Evolutionary conservation across 2,113 vertebrate genomes (phyloP).

Genomic region (Podarcis muralis): DNA sequence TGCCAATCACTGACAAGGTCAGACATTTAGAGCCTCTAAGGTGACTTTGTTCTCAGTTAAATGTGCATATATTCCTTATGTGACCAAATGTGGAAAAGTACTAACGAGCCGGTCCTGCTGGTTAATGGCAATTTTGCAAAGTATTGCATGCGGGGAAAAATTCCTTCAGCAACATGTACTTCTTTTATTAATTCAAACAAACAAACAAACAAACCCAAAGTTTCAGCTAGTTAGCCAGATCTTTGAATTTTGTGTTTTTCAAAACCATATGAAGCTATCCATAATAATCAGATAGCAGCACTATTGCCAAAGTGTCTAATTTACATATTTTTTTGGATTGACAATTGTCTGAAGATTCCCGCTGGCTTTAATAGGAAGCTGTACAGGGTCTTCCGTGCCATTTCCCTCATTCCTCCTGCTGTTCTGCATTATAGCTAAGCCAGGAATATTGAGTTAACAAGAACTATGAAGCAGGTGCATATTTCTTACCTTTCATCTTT

Average conservation of each 20-base stretch:
- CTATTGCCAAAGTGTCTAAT: not conserved
- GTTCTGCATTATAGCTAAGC: not conserved
- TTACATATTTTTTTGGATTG: no score
- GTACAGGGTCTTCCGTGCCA: accelerated
- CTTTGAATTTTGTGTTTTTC: not conserved
- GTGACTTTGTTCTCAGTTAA: not conserved
- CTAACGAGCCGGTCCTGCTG: no score
- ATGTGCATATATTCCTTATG: not conserved
- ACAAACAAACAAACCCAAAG: not conserved
- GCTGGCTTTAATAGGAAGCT: not conserved
- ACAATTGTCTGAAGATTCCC: not conserved
- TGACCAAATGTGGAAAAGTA: no score
- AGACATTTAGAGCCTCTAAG: not conserved
- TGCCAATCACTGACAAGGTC: not conserved
- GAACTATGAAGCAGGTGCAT: not conserved
- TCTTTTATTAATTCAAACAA: not conserved
- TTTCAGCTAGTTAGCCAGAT: not conserved
- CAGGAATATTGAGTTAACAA: not conserved
- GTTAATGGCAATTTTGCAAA: no score
- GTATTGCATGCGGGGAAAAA: no score
- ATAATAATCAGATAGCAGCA: not conserved
- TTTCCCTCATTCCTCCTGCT: no score
- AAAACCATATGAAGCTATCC: not conserved
- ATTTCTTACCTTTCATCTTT: not conserved
- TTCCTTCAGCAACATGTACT: constrained; percentile 15